Base-by-base conservation (phyloP, 1,140 invertebrate species). In the Drosophila guanche region DNA sequence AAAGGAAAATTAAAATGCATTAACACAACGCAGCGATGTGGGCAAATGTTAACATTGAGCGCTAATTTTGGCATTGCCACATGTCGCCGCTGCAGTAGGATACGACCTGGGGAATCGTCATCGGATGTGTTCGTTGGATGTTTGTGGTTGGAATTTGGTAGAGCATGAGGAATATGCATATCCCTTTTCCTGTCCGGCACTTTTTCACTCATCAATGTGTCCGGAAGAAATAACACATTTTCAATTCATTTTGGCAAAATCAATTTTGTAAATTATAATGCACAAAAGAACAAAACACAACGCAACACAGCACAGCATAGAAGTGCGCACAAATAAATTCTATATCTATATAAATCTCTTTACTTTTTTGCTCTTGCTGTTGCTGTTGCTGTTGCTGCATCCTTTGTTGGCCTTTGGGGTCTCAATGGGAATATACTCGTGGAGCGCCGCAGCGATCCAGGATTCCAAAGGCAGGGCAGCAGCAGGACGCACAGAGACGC, bases 1-100 rank as follows among this genome's bases (percentile, higher is more conserved):
- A 25, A 66, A 52, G 50, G 55, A 73, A 77, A 85, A 86, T 80
- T 79, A 76, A 85, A 85, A 85, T 86, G 76, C 76, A 85, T 86
- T 85, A 85, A 85, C 81, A 85, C 81, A 85, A 57, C 76, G 63
- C 60, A 70, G 86, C 81, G 86, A 86, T 80, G 81, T 85, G 81
- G 73, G 73, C 76, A 80, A 85, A 85, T 69, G 81, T 85, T 86
- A 86, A 77, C 81, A 86, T 81, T 80, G 61, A 80, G 77, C 81
- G 81, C 81, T 85, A 85, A 85, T 85, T 85, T 85, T 85, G 60
- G 5, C 25, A 27, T 12, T 37, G 33, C 72, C 70, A 84, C 63
- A 78, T 75, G 79, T 60, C 57, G 51, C 42, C 27, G 27, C 27
- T 7, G 27, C 27, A 29, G 5, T 0, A 7, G 1, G 27, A 7